Evolutionary conservation across 2,113 vertebrate genomes (phyloP).

Genomic region (Austrofundulus limnaeus): DNA sequence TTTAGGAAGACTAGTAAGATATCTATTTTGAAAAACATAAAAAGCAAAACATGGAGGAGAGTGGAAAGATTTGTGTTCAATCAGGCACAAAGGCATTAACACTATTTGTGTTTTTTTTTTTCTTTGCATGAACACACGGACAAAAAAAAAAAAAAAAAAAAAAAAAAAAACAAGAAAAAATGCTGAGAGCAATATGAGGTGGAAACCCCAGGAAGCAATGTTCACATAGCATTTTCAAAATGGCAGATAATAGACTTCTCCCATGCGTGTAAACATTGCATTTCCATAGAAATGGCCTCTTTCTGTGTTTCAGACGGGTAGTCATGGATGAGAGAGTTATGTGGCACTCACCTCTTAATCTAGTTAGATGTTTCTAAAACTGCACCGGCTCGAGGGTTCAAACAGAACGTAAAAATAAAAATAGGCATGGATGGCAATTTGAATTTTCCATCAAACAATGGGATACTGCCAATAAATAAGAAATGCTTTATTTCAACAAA

Average conservation of each 20-base stretch:
- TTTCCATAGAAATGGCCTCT: constrained; percentile 79
- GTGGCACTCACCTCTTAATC: constrained; percentile 67
- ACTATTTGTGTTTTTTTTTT: constrained; percentile 76
- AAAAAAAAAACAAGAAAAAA: constrained; percentile 53
- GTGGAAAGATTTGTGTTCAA: constrained; percentile 55
- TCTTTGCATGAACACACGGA: constrained; percentile 57
- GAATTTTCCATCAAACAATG: neutral
- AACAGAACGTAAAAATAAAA: neutral
- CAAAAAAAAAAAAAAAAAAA: constrained; percentile 39
- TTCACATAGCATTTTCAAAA: constrained; percentile 72
- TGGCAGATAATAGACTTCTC: constrained; percentile 77
- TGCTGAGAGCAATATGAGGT: constrained; percentile 55
- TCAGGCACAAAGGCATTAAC: constrained; percentile 71
- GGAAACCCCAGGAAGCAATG: constrained; percentile 51
- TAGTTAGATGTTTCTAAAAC: constrained; percentile 58
- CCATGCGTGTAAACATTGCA: constrained; percentile 79
- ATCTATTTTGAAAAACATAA: constrained; percentile 39
- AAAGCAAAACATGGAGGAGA: constrained; percentile 26
- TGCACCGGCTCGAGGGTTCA: constrained; percentile 16
- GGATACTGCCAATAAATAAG: neutral
- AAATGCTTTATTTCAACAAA: constrained; percentile 7
- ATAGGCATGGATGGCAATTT: neutral
- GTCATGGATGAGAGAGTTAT: constrained; percentile 62
- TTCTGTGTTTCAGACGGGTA: constrained; percentile 63
- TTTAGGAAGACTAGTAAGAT: constrained; percentile 42